Conservation (phyloP, 2,113 vertebrate species). For the Vidua chalybeata region DNA sequence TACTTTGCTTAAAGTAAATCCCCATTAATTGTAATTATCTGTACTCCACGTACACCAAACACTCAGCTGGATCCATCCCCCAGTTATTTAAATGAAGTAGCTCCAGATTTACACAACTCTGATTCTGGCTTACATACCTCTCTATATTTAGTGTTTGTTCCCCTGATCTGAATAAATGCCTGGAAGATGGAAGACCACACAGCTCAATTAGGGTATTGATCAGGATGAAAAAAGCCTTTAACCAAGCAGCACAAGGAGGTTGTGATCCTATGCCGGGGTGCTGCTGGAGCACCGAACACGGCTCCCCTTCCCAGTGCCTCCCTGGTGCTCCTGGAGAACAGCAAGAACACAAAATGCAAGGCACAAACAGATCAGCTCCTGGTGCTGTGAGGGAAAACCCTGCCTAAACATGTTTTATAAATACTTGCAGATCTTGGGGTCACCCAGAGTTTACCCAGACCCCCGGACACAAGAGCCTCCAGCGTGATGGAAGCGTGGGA, state of each 20-base stretch:
- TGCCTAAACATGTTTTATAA: background rate
- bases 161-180: conserved; percentile 40
- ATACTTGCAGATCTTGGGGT: background rate
- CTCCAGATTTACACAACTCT: conserved; percentile 30
- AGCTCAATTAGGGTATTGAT: conserved; percentile 31
- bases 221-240: background rate
- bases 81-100: conserved; percentile 34
- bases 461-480: background rate
- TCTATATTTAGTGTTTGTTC: conserved; percentile 27
- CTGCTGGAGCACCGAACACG: background rate
- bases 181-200: conserved; percentile 45
- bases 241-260: background rate
- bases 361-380: background rate
- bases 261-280: background rate
- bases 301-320: background rate
- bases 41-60: background rate
- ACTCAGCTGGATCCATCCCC: background rate
- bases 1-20: conserved; percentile 49
- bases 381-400: background rate
- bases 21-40: conserved; percentile 48
- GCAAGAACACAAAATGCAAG: background rate
- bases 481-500: background rate
- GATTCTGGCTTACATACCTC: background rate
- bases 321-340: background rate
- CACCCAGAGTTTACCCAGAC: background rate